A percentile compares a stretch with the other conserved stretches of the same genome.
Evolutionary conservation across 1,140 invertebrate genomes (phyloP).

Genomic region (Bombus affinis): DNA sequence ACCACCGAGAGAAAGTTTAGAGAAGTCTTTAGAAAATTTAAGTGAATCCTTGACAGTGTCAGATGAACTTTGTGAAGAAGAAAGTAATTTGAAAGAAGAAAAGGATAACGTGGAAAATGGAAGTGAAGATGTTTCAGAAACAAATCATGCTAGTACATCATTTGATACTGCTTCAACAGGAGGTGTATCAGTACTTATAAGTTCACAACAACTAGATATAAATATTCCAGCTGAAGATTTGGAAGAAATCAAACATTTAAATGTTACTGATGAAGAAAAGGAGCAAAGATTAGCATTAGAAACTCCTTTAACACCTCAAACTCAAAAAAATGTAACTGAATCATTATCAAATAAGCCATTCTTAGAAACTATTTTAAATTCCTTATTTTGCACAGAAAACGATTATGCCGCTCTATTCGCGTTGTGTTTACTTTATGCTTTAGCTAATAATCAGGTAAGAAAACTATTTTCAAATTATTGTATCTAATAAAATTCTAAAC

Average conservation of each 20-base stretch:
- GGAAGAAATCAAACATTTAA: conserved; percentile 81
- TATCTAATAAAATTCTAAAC: conserved; percentile 1
- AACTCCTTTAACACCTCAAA: conserved; percentile 72
- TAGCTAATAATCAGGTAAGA: conserved; percentile 96
- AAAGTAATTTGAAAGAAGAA: conserved; percentile 19
- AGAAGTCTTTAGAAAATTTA: conserved; percentile 85
- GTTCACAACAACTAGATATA: conserved; percentile 47
- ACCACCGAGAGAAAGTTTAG: conserved; percentile 85
- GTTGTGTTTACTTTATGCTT: conserved; percentile 95
- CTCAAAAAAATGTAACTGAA: conserved; percentile 74
- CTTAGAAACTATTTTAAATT: conserved; percentile 93
- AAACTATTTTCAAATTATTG: background rate
- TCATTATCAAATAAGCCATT: conserved; percentile 89
- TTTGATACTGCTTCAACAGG: conserved; percentile 34
- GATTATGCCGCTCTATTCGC: conserved; percentile 97
- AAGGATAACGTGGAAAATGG: conserved; percentile 47
- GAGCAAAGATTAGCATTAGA: conserved; percentile 86
- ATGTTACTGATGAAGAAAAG: conserved; percentile 97
- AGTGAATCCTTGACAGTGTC: conserved; percentile 58
- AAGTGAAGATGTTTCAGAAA: conserved; percentile 81
- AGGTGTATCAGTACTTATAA: conserved; percentile 32
- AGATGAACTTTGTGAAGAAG: conserved; percentile 37
- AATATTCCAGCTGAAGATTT: conserved; percentile 62
- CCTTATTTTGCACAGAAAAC: conserved; percentile 93
- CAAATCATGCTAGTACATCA: conserved; percentile 58